Evolutionary conservation across 2,113 vertebrate genomes (phyloP).

Genomic region (Psittacus erithacus): DNA sequence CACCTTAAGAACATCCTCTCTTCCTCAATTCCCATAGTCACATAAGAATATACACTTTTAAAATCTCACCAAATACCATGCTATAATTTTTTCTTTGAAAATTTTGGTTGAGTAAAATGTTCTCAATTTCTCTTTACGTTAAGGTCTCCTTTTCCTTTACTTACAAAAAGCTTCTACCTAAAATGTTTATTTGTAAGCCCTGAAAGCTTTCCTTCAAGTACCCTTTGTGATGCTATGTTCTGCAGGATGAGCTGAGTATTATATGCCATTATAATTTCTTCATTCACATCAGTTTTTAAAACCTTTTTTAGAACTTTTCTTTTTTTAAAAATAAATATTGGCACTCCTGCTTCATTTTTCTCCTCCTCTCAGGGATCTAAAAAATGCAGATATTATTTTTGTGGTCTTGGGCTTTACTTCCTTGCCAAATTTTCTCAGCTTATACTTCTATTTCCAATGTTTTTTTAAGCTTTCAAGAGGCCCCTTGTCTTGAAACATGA

Average conservation of each 20-base stretch:
- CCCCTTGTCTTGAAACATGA: slow-evolving; percentile 48
- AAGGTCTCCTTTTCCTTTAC: neutral
- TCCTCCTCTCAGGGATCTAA: slow-evolving; percentile 45
- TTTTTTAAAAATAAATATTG: slow-evolving; percentile 4
- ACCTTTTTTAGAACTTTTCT: neutral
- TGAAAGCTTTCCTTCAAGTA: neutral
- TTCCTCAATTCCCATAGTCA: neutral
- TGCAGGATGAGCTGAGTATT: neutral
- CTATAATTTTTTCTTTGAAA: neutral
- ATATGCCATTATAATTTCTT: neutral
- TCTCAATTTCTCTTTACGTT: neutral
- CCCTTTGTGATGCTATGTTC: neutral
- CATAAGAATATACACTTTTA: neutral
- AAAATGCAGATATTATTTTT: slow-evolving; percentile 71
- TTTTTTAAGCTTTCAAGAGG: slow-evolving; percentile 62
- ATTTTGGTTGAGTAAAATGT: neutral
- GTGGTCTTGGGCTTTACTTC: slow-evolving; percentile 52
- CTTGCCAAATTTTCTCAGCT: slow-evolving; percentile 52
- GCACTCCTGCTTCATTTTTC: slow-evolving; percentile 56
- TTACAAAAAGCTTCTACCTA: neutral
- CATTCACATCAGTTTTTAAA: slow-evolving; percentile 7
- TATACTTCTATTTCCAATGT: slow-evolving; percentile 38
- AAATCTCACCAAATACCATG: neutral
- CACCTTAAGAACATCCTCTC: neutral
- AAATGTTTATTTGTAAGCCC: neutral